These are phyloP conservation scores for Drosophila kanapiae DNA, from an alignment of 1,140 invertebrate species.

Conservation along the genomic window DNA sequence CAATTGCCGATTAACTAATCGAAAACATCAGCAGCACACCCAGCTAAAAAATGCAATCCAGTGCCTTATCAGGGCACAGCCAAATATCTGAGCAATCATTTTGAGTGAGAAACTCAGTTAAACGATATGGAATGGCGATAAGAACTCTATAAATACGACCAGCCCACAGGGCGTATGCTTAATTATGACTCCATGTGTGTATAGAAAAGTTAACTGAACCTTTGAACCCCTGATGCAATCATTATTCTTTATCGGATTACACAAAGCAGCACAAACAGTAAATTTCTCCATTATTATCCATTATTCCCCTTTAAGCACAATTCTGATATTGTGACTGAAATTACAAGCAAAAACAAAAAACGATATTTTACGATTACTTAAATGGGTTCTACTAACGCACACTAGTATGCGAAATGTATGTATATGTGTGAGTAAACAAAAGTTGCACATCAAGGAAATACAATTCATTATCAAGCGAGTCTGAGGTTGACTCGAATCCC, in stretches of 20 bases:
- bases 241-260: conserved; percentile 18
- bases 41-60: conserved; percentile 11
- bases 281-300: background rate
- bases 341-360: conserved; percentile 17
- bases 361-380: conserved; percentile 23
- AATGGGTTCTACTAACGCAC: conserved; percentile 9
- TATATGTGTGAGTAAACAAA: conserved; percentile 21
- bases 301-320: background rate
- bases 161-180: conserved; percentile 27
- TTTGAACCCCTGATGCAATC: conserved; percentile 30
- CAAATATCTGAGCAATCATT: conserved; percentile 27
- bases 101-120: conserved; percentile 14
- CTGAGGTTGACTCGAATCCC: background rate
- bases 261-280: background rate
- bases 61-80: conserved; percentile 16
- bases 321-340: conserved; percentile 24
- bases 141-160: conserved; percentile 3
- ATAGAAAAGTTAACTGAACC: conserved; percentile 35
- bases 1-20: conserved; percentile 10
- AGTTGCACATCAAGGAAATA: conserved; percentile 40
- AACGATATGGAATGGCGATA: conserved; percentile 28
- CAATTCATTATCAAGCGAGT: conserved; percentile 28
- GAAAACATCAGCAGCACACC: conserved; percentile 7
- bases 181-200: conserved; percentile 22
- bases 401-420: background rate